phyloP scores from a whole-genome alignment of 2,797 vertebrate species.

The Pantherophis alleghaniensis region DNA sequence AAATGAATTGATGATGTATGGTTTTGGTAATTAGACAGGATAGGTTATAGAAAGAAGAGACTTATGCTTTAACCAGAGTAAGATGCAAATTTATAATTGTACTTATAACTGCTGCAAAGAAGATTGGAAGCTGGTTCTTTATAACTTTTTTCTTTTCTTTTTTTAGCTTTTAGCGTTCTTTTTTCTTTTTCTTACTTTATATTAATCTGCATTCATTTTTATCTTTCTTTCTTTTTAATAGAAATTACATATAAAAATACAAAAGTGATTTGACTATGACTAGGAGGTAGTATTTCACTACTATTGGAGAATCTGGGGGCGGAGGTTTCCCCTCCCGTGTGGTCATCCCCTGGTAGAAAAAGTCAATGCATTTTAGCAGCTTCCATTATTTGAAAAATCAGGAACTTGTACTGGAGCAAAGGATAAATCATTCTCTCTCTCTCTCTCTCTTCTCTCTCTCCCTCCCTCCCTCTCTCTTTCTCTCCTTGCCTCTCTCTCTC shows the following conservation, averaged over 20 bases:
- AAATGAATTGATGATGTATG: not conserved
- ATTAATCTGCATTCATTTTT: not conserved
- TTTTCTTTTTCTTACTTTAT: not conserved
- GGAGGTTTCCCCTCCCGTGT: not conserved
- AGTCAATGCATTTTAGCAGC: constrained; percentile 20
- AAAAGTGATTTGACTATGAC: not conserved
- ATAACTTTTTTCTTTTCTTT: not conserved
- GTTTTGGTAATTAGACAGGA: not conserved
- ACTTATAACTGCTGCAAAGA: not conserved
- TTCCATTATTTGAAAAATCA: constrained; percentile 42
- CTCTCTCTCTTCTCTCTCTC: constrained; percentile 61
- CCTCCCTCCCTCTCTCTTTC: constrained; percentile 57
- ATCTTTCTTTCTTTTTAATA: not conserved
- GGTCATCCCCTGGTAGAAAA: constrained; percentile 34
- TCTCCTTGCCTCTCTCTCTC: constrained; percentile 47
- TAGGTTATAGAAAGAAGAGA: not conserved
- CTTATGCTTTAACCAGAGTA: not conserved
- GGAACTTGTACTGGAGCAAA: constrained; percentile 25
- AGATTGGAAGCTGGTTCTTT: not conserved
- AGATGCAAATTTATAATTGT: not conserved
- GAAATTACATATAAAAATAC: not conserved
- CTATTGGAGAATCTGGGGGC: not conserved
- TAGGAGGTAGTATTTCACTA: not conserved
- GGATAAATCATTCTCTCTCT: constrained; percentile 29
- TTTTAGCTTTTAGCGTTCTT: not conserved